Percentiles rank a stretch among this genome's conserved stretches.
These are phyloP conservation scores for Drosophila ustulata DNA, from an alignment of 2,888 invertebrate species.

Conservation along the genomic window DNA sequence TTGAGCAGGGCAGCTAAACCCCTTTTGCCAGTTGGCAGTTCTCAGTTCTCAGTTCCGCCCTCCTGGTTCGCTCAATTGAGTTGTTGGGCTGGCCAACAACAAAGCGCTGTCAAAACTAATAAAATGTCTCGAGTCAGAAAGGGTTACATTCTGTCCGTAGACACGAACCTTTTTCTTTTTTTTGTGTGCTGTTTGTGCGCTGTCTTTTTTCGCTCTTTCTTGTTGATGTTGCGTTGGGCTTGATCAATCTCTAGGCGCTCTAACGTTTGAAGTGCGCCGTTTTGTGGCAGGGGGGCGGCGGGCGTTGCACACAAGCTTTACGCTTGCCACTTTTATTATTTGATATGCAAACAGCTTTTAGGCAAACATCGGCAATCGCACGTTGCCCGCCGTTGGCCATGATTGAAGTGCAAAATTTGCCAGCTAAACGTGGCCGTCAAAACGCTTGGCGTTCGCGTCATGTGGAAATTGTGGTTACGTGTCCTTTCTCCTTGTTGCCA, in stretches of 20 bases:
- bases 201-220: slow-evolving; percentile 5
- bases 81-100: slow-evolving; percentile 62
- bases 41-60: neutral
- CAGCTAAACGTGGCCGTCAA: slow-evolving; percentile 52
- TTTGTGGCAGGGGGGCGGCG: slow-evolving; percentile 8
- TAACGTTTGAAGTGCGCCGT: slow-evolving; percentile 66
- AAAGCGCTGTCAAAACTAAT: slow-evolving; percentile 80
- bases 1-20: slow-evolving; percentile 47
- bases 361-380: slow-evolving; percentile 26
- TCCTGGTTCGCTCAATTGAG: slow-evolving; percentile 44
- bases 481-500: slow-evolving; percentile 55
- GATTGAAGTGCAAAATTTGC: slow-evolving; percentile 70
- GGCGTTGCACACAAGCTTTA: slow-evolving; percentile 48
- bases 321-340: slow-evolving; percentile 73
- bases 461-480: slow-evolving; percentile 75
- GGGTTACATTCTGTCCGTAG: slow-evolving; percentile 45
- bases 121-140: slow-evolving; percentile 66
- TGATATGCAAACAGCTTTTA: slow-evolving; percentile 76
- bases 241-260: slow-evolving; percentile 59
- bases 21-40: neutral
- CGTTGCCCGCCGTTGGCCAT: slow-evolving; percentile 16
- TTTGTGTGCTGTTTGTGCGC: no score
- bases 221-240: slow-evolving; percentile 12
- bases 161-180: slow-evolving; percentile 26
- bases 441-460: slow-evolving; percentile 48